Evolutionary conservation across 2,888 invertebrate species (phyloP).

Genomic region (Clanis bilineata): DNA sequence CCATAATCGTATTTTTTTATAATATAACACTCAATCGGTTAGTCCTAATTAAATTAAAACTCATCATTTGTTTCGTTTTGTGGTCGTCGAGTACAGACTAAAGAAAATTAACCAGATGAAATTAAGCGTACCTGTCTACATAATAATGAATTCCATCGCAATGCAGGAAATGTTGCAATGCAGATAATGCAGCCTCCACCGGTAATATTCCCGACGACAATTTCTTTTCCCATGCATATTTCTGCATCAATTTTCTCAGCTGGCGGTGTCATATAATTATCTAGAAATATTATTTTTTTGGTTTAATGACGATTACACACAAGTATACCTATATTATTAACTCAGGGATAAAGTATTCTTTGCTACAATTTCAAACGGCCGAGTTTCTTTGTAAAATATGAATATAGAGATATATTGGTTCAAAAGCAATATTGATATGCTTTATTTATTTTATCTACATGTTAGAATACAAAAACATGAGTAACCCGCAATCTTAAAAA

Average conservation of each 20-base stretch:
- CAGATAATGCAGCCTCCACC: background rate
- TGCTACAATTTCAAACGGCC: too few species aligned
- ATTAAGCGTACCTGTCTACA: background rate
- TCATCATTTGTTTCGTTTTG: background rate
- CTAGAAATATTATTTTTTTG: background rate
- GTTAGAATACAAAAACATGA: too few species aligned
- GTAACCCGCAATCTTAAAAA: too few species aligned
- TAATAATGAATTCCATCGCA: conserved; percentile 16
- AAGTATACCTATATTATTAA: too few species aligned
- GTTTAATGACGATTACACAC: background rate
- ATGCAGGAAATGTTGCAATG: conserved; percentile 18
- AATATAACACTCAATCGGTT: background rate
- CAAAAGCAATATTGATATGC: too few species aligned
- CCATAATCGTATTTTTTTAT: too few species aligned
- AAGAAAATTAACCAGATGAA: background rate
- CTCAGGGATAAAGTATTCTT: too few species aligned
- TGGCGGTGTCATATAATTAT: background rate
- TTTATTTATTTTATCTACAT: too few species aligned
- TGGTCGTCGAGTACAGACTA: too few species aligned
- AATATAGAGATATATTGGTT: too few species aligned
- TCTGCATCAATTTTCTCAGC: conserved; percentile 8
- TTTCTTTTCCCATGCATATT: conserved; percentile 4
- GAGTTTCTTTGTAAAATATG: too few species aligned
- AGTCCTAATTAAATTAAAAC: background rate
- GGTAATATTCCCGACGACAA: background rate